These are phyloP conservation scores for Eristalinus aeneus DNA, from an alignment of 2,888 invertebrate genomes.

Conservation along the genomic window DNA sequence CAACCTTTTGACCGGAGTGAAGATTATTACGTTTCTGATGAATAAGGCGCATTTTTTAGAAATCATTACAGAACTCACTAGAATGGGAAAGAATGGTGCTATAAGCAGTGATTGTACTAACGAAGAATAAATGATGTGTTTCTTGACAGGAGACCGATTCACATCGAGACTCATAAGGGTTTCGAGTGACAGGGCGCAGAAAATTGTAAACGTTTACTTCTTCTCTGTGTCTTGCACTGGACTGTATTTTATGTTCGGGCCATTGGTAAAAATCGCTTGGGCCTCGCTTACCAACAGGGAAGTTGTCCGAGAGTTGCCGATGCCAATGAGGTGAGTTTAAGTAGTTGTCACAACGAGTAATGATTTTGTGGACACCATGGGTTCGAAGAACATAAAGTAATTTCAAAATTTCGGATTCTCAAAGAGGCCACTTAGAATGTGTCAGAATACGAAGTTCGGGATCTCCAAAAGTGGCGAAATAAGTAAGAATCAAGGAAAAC, in stretches of 20 bases:
- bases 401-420: too few species aligned
- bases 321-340: slow-evolving; percentile 77
- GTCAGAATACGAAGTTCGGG: too few species aligned
- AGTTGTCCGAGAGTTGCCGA: slow-evolving; percentile 74
- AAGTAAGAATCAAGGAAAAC: too few species aligned
- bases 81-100: slow-evolving; percentile 75
- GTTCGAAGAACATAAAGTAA: too few species aligned
- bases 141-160: slow-evolving; percentile 35
- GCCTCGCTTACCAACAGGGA: slow-evolving; percentile 58
- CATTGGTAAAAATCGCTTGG: slow-evolving; percentile 74
- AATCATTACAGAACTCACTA: slow-evolving; percentile 75
- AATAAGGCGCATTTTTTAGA: slow-evolving; percentile 74
- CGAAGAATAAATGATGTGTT: background rate
- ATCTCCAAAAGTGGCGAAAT: too few species aligned
- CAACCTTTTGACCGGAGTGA: slow-evolving; percentile 76
- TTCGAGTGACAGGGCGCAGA: slow-evolving; percentile 73
- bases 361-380: too few species aligned
- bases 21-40: slow-evolving; percentile 76
- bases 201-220: slow-evolving; percentile 74
- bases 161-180: slow-evolving; percentile 67
- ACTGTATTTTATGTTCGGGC: slow-evolving; percentile 76
- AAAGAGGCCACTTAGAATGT: too few species aligned
- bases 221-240: slow-evolving; percentile 75
- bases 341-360: too few species aligned
- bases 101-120: background rate